Conservation (phyloP, 2,797 vertebrate species). For the Hoplostethus atlanticus region DNA sequence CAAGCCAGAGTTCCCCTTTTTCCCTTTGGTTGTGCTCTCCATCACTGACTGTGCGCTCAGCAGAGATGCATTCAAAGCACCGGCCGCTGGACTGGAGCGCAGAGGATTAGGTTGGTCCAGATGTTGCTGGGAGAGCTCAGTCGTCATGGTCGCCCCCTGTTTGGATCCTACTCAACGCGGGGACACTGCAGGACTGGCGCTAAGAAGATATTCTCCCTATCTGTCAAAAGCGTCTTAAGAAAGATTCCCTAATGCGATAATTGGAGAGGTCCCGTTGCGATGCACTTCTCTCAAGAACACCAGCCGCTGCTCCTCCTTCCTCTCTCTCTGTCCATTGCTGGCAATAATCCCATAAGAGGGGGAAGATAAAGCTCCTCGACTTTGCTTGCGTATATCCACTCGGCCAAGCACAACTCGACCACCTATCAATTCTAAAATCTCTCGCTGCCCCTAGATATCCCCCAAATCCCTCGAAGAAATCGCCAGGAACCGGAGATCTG, state of each 20-base stretch:
- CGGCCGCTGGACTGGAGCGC: conserved; percentile 82
- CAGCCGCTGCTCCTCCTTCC: conserved; percentile 68
- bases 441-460: conserved; percentile 64
- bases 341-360: conserved; percentile 77
- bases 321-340: conserved; percentile 80
- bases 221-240: conserved; percentile 6
- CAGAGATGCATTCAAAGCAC: conserved; percentile 80
- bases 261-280: conserved; percentile 35
- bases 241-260: conserved; percentile 13
- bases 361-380: conserved; percentile 63
- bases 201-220: neutral
- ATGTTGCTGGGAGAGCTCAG: conserved; percentile 87
- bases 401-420: conserved; percentile 80
- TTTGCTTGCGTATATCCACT: conserved; percentile 69
- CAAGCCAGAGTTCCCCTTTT: conserved; percentile 91
- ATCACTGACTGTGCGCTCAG: conserved; percentile 86
- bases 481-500: conserved; percentile 67
- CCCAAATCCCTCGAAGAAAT: conserved; percentile 80
- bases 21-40: conserved; percentile 84
- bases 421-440: conserved; percentile 84
- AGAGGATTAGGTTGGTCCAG: conserved; percentile 82
- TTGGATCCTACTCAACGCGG: neutral
- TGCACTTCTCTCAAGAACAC: conserved; percentile 55
- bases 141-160: conserved; percentile 83
- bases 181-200: neutral